Evolutionary conservation across 2,888 invertebrate genomes (phyloP).

Genomic region (Apantesis nais): DNA sequence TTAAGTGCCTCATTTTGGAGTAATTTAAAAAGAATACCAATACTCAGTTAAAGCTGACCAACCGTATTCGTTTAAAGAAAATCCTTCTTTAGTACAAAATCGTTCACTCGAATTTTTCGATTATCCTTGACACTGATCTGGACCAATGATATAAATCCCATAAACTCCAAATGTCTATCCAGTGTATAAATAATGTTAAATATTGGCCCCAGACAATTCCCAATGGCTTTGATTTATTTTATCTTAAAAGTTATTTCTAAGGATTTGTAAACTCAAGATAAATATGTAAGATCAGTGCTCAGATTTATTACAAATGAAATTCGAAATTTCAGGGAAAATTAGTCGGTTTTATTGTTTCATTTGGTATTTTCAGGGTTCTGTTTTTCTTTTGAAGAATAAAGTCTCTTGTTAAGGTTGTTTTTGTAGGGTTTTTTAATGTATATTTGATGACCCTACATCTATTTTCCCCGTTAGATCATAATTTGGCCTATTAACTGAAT

Average conservation of each 20-base stretch:
- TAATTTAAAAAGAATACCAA: background rate
- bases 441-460: too few relatives aligned
- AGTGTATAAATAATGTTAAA: conserved; percentile 23
- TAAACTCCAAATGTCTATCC: conserved; percentile 11
- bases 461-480: too few relatives aligned
- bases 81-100: conserved; percentile 1
- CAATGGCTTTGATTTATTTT: conserved; percentile 23
- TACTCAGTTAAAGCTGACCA: background rate
- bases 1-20: background rate
- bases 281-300: conserved; percentile 4
- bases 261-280: conserved; percentile 8
- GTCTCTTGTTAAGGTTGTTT: background rate
- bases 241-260: conserved; percentile 11
- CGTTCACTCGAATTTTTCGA: conserved; percentile 11
- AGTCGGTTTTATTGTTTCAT: background rate
- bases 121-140: conserved; percentile 16
- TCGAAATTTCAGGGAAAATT: background rate
- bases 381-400: background rate
- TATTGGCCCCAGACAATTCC: conserved; percentile 10
- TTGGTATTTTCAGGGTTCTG: background rate
- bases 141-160: conserved; percentile 11
- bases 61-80: conserved; percentile 5
- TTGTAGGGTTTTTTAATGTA: too few relatives aligned
- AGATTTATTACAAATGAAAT: background rate
- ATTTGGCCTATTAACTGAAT: too few relatives aligned